phyloP scores from a whole-genome alignment of 2,888 invertebrate genomes.

The Callyntrura sp. region DNA sequence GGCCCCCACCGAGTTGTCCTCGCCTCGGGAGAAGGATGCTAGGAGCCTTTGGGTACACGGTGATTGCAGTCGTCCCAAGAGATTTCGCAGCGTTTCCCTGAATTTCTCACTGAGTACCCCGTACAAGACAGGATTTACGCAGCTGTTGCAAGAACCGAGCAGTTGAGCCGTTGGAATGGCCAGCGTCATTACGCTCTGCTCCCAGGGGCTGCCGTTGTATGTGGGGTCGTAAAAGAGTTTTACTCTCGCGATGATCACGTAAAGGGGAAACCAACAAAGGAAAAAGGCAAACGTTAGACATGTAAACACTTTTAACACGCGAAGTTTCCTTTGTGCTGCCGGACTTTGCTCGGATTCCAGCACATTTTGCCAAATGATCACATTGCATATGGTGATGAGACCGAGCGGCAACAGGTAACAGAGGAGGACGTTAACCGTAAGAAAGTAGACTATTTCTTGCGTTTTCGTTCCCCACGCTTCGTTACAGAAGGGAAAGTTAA shows the following conservation, averaged over 20 bases:
- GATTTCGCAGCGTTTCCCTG: not conserved
- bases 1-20: not conserved
- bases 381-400: constrained; percentile 1
- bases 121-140: constrained; percentile 23
- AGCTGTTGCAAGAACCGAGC: constrained; percentile 30
- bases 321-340: not conserved
- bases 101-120: not conserved
- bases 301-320: constrained; percentile 27
- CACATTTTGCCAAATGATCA: constrained; percentile 17
- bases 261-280: constrained; percentile 23
- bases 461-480: not conserved
- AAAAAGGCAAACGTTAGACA: not conserved
- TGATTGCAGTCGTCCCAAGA: not conserved
- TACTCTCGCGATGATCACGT: constrained; percentile 6
- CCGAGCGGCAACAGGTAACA: not conserved
- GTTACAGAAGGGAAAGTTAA: constrained; percentile 1
- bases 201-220: not conserved
- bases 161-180: not conserved
- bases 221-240: not conserved
- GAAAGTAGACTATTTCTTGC: constrained; percentile 17
- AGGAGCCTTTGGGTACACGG: not conserved
- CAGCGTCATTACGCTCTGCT: not conserved
- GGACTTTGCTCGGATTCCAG: not conserved
- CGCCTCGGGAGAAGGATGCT: not conserved
- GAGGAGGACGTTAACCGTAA: not conserved